Evolutionary conservation across 2,113 vertebrate genomes (phyloP).

Genomic region (Apodemus speciosus): DNA sequence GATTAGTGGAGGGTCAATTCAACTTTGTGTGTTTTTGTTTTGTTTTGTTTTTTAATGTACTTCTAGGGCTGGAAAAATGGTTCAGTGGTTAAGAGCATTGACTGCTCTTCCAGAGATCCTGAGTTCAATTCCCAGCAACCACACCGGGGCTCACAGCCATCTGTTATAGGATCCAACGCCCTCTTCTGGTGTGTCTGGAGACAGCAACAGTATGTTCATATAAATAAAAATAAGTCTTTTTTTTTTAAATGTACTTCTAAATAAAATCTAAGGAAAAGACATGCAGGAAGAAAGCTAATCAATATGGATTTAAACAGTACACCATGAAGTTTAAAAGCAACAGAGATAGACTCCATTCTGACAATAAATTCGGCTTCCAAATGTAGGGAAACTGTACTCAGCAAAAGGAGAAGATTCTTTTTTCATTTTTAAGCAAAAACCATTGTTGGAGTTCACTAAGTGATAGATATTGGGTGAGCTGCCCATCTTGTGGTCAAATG

Average conservation of each 20-base stretch:
- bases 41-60: no score
- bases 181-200: no score
- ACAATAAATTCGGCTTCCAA: constrained; percentile 48
- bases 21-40: not conserved
- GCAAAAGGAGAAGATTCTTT: constrained; percentile 10
- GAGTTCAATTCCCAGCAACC: no score
- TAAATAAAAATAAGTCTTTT: not conserved
- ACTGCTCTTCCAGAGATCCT: no score
- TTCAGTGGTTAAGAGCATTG: no score
- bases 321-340: constrained; percentile 53
- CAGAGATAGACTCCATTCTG: constrained; percentile 54
- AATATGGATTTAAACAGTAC: constrained; percentile 38
- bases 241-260: not conserved
- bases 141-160: no score
- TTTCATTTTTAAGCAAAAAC: constrained; percentile 30
- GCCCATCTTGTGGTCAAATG: not conserved
- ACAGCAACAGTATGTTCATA: no score
- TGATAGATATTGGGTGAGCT: not conserved
- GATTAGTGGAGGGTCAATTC: constrained; percentile 4
- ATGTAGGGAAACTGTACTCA: constrained; percentile 22
- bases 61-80: not conserved
- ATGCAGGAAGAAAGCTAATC: constrained; percentile 58
- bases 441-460: constrained; percentile 28
- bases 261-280: constrained; percentile 53
- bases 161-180: no score